phyloP scores from a whole-genome alignment of 2,113 vertebrate species.

The Lates calcarifer region DNA sequence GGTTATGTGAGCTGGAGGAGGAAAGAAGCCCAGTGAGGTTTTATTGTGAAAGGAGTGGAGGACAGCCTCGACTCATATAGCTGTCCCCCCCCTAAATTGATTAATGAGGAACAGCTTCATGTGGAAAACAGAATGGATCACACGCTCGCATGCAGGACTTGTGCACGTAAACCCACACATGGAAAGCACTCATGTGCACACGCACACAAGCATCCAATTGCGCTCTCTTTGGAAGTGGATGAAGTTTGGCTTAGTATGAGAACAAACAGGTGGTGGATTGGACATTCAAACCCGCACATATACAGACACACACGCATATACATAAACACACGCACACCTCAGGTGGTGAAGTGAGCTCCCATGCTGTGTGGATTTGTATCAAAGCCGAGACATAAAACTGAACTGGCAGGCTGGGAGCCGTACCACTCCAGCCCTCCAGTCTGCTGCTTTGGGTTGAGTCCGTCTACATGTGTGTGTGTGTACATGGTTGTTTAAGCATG shows the following conservation, averaged over 20 bases:
- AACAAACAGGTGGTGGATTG: slow-evolving; percentile 78
- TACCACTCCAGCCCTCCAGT: slow-evolving; percentile 60
- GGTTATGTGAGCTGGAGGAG: slow-evolving; percentile 67
- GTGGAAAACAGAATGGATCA: slow-evolving; percentile 63
- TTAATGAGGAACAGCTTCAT: slow-evolving; percentile 78
- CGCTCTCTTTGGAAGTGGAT: slow-evolving; percentile 51
- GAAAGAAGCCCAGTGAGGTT: slow-evolving; percentile 45
- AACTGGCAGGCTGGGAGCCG: slow-evolving; percentile 73
- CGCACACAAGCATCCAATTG: slow-evolving; percentile 13
- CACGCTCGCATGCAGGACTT: slow-evolving; percentile 20
- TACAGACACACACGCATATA: slow-evolving; percentile 36
- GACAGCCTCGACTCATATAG: slow-evolving; percentile 43
- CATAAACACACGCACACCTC: slow-evolving; percentile 47
- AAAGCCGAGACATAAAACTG: slow-evolving; percentile 80
- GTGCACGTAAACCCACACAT: background rate
- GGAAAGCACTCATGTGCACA: background rate
- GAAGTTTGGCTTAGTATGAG: slow-evolving; percentile 63
- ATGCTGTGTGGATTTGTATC: slow-evolving; percentile 78
- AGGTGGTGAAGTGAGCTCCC: slow-evolving; percentile 75
- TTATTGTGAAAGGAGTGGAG: slow-evolving; percentile 48
- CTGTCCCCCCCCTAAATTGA: slow-evolving; percentile 67
- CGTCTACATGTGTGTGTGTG: slow-evolving; percentile 32
- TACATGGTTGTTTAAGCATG: slow-evolving; percentile 34
- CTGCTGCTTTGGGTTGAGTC: slow-evolving; percentile 47
- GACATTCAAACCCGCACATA: slow-evolving; percentile 34